Conservation (phyloP, 2,797 vertebrate species). For the Ispidina picta region DNA sequence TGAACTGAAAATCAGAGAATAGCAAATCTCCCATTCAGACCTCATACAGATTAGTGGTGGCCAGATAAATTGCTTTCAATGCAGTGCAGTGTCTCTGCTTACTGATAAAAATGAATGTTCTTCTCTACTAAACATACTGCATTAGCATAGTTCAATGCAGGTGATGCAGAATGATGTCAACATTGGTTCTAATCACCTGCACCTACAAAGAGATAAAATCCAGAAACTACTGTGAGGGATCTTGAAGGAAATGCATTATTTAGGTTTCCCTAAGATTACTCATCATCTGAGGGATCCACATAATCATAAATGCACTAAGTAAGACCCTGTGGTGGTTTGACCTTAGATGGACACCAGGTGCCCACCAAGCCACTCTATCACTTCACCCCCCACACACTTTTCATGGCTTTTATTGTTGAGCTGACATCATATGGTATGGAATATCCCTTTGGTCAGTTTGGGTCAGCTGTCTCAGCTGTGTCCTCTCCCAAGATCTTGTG, state of each 20-base stretch:
- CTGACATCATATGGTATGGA: no score
- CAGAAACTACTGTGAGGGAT: background rate
- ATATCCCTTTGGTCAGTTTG: no score
- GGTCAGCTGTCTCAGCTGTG: no score
- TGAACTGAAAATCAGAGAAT: background rate
- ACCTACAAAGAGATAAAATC: background rate
- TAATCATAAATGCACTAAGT: background rate
- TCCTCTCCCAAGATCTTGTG: no score
- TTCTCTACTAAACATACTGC: background rate
- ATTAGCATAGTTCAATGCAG: background rate
- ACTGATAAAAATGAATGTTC: background rate
- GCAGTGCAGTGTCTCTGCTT: background rate
- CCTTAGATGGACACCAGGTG: no score
- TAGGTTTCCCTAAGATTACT: background rate
- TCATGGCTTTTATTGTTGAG: no score
- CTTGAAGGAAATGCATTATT: background rate
- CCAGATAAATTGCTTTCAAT: background rate
- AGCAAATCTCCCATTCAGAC: background rate
- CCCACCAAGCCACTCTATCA: no score
- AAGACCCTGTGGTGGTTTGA: background rate
- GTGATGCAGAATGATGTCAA: fast-evolving
- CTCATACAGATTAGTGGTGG: background rate
- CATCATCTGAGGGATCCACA: background rate
- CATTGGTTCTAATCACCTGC: background rate
- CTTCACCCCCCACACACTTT: no score